Evolutionary conservation across 1,140 invertebrate genomes (phyloP).

Genomic region (Phymastichus coffea): DNA sequence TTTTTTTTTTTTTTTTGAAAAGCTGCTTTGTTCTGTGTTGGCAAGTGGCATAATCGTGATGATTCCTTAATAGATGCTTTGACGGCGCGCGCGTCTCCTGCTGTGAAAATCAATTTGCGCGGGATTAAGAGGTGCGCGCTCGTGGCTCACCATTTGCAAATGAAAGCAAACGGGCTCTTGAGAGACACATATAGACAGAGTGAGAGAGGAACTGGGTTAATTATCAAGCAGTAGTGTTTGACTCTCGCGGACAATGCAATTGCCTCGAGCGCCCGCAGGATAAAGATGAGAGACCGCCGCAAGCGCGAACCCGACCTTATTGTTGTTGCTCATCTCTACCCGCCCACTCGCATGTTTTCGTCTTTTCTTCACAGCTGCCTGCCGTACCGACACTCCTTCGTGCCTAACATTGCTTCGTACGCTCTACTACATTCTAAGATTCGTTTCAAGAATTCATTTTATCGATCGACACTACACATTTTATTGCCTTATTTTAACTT

Average conservation of each 20-base stretch:
- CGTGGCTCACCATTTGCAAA: slow-evolving; percentile 15
- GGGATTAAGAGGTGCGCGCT: background rate
- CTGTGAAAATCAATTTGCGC: slow-evolving; percentile 27
- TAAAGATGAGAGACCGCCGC: slow-evolving; percentile 2
- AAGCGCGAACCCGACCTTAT: too few species aligned
- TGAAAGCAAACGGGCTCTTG: slow-evolving; percentile 5
- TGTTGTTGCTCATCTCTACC: background rate
- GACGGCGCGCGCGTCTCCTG: slow-evolving; percentile 4
- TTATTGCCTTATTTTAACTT: too few species aligned
- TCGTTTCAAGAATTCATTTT: too few species aligned
- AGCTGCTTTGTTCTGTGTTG: too few species aligned
- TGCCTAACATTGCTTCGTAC: too few species aligned
- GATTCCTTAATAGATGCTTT: slow-evolving; percentile 19
- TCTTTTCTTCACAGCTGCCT: too few species aligned
- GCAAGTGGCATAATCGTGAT: background rate
- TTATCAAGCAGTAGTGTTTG: slow-evolving; percentile 21
- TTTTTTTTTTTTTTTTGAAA: too few species aligned
- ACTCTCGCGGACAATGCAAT: slow-evolving; percentile 18
- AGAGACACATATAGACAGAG: background rate
- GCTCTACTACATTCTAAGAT: too few species aligned
- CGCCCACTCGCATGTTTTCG: background rate
- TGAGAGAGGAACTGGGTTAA: slow-evolving; percentile 10
- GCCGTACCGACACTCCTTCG: too few species aligned
- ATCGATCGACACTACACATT: too few species aligned
- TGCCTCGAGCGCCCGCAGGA: background rate